Percentiles rank a stretch among this genome's conserved stretches.
These are phyloP conservation scores for Hyphantria cunea DNA, from an alignment of 1,140 invertebrate genomes.

Conservation along the genomic window DNA sequence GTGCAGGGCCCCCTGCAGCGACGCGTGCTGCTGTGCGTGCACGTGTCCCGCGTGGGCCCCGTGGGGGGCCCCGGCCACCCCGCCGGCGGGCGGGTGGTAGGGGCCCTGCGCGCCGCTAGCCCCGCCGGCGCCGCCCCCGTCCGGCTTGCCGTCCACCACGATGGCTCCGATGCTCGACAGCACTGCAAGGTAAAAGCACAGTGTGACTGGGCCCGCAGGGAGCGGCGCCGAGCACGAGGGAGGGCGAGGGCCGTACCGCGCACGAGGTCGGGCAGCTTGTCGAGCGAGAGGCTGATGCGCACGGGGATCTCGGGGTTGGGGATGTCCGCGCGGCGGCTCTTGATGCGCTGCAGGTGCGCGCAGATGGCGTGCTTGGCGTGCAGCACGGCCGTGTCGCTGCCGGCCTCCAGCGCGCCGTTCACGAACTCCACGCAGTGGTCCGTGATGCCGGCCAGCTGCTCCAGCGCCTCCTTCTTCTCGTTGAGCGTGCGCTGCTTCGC, in stretches of 20 bases:
- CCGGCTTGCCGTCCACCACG: constrained; percentile 89
- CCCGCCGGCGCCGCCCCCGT: constrained; percentile 77
- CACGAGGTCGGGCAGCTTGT: constrained; percentile 89
- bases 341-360: constrained; percentile 89
- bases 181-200: constrained; percentile 28
- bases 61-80: constrained; percentile 52
- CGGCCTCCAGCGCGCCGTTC: constrained; percentile 88
- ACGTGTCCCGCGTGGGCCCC: constrained; percentile 45
- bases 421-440: constrained; percentile 94
- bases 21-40: constrained; percentile 32
- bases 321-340: constrained; percentile 90
- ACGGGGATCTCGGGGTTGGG: constrained; percentile 93
- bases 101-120: constrained; percentile 41
- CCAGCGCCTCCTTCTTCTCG: constrained; percentile 91
- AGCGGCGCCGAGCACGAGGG: no score
- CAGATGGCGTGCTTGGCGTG: constrained; percentile 91
- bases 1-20: constrained; percentile 24
- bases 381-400: constrained; percentile 91
- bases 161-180: constrained; percentile 84
- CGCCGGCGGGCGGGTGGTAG: constrained; percentile 53
- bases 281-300: constrained; percentile 88
- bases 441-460: constrained; percentile 90
- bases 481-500: constrained; percentile 91
- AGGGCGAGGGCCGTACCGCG: constrained; percentile 79
- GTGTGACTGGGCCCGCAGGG: no score